Base-by-base conservation (phyloP, 1,140 invertebrate species). In the Drosophila nikananu region DNA sequence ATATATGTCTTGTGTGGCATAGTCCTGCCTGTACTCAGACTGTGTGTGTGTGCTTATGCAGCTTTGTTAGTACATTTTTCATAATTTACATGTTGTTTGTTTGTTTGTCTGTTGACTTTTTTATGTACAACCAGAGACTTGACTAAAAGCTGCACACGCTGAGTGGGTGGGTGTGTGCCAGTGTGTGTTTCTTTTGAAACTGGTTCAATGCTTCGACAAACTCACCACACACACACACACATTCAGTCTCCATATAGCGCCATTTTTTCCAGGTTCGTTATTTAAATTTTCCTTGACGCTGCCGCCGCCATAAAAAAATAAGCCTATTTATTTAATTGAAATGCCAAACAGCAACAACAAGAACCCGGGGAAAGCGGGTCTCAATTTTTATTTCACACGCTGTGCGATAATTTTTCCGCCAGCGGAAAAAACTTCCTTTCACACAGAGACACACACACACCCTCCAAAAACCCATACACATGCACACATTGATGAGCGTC, bases 321-420 rank as follows among this genome's bases (percentile, higher is more conserved):
- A 90, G 86, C 86, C 86, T 89, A 89, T 89, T 89, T 90, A 89
- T 81, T 89, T 89, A 89, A 89, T 89, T 89, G 86, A 89, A 84
- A 75, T 62, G 78, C 74, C 71, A 74, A 79, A 79, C 75, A 79
- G 74, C 79, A 81, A 78, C 54, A 75, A 62, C 35, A 67, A 48
- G 30, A 41, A 27, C 30, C 52, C 52, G 64, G 10, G 19, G 32
- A 21, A 35, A 55, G 19, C 21, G 19, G 1, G 23, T 23, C 37
- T 57, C 32, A 58, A 49, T 77, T 78, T 71, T 79, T 72, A 77
- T 77, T 77, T 79, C 63, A 83, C 67, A 64, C 63, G 78, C 71
- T 80, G 62, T 64, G 73, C 77, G 81, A 84, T 84, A 81, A 89
- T 81, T 84, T 84, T 89, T 77, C 41, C 37, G 63, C 71, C 60